Evolutionary conservation across 1,140 invertebrate genomes (phyloP).

Genomic region (Planococcus citri): DNA sequence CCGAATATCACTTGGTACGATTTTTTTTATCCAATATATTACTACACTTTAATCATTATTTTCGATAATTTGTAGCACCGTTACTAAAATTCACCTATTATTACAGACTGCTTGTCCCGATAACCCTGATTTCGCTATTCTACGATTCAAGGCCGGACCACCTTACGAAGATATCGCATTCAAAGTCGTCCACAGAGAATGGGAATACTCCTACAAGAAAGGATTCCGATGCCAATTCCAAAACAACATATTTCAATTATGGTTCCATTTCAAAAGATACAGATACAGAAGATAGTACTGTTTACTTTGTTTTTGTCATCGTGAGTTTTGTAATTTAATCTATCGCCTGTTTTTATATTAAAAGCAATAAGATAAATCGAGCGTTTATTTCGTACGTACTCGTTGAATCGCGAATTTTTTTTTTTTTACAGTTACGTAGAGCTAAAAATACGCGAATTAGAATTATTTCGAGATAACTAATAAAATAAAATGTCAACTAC

Average conservation of each 20-base stretch:
- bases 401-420: too few relatives aligned
- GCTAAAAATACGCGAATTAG: too few relatives aligned
- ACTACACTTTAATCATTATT: too few relatives aligned
- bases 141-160: slow-evolving; percentile 91
- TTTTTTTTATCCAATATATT: slow-evolving; percentile 20
- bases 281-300: slow-evolving; percentile 72
- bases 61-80: background rate
- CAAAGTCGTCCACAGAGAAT: slow-evolving; percentile 97
- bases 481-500: too few relatives aligned
- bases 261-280: slow-evolving; percentile 98
- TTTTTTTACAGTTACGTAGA: too few relatives aligned
- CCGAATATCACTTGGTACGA: slow-evolving; percentile 78
- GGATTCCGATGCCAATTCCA: slow-evolving; percentile 98
- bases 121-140: slow-evolving; percentile 87
- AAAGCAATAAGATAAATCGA: too few relatives aligned
- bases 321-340: background rate
- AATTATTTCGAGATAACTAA: too few relatives aligned
- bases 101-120: slow-evolving; percentile 76
- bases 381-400: too few relatives aligned
- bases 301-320: background rate
- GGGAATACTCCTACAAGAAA: slow-evolving; percentile 97
- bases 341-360: too few relatives aligned
- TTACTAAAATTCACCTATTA: slow-evolving; percentile 23
- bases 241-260: slow-evolving; percentile 98
- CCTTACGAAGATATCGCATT: slow-evolving; percentile 99